phyloP scores from a whole-genome alignment of 2,113 vertebrate species.

The Chaenogobius annularis region DNA sequence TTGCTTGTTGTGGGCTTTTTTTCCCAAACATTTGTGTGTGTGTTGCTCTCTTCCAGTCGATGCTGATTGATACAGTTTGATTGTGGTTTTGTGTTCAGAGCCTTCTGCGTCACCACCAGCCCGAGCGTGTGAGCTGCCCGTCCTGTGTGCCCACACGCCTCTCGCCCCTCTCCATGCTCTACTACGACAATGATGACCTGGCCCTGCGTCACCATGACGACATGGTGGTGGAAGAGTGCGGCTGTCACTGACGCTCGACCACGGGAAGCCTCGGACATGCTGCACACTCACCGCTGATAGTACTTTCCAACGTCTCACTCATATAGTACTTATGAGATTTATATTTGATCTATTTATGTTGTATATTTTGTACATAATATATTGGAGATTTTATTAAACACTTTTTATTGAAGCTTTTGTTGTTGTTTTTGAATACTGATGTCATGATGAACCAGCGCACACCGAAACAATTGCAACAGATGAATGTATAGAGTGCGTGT shows the following conservation, averaged over 20 bases:
- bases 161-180: conserved; percentile 88
- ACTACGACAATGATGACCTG: conserved; percentile 82
- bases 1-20: too few relatives aligned
- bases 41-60: too few relatives aligned
- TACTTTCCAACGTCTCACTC: background rate
- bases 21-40: too few relatives aligned
- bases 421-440: conserved; percentile 36
- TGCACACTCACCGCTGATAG: background rate
- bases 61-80: too few relatives aligned
- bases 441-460: background rate
- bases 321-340: conserved; percentile 3
- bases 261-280: background rate
- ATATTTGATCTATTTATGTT: conserved; percentile 57
- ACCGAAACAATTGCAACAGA: background rate
- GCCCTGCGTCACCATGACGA: conserved; percentile 85
- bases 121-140: conserved; percentile 76
- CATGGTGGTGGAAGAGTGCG: conserved; percentile 89
- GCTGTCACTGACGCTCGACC: conserved; percentile 81
- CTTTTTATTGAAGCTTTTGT: conserved; percentile 53
- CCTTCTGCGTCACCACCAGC: conserved; percentile 83
- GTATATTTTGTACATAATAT: conserved; percentile 72
- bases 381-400: conserved; percentile 58
- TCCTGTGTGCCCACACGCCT: conserved; percentile 83
- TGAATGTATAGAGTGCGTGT: background rate
- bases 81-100: conserved; percentile 75